Evolutionary conservation across 2,797 vertebrate genomes (phyloP), one percentile per base, ranked within the genome.

Genomic region (Brachyrhaphis roseni): DNA sequence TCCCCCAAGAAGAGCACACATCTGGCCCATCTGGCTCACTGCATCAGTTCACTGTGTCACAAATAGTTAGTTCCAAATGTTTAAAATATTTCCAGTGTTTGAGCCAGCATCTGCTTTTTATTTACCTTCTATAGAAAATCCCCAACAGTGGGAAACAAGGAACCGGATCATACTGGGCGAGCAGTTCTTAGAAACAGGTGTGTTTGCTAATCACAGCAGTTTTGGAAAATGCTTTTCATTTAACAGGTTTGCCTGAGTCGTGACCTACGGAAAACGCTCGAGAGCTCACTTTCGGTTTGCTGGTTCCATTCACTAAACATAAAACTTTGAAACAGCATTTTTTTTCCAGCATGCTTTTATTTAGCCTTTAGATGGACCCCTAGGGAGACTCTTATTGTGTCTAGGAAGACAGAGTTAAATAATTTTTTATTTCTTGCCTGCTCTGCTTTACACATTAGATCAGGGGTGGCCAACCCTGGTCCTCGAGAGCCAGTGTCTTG

Each of bases 51-150:
- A 78, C 75, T 34, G 68, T 87, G 93, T 94, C 94, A 91, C 82
- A 80, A 88, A 86, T 75, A 26, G 79, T 93, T 93, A 93, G 75
- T 85, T 84, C 86, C 73, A 77, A 84, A 85, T 59, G 62, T 87
- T 90, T 88, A 80, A 93, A 92, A 90, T 43, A 75, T 74, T 88
- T 89, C 87, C 90, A 90, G 86, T 86, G 84, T 78, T 78, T 82
- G 68, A 87, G 80, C 28, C 76, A n/a, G 86, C 95, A 95, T 94
- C 94, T 96, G 95, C 86, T 95, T 94, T 93, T 82, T 89, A 94
- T 95, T 91, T 73, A 89, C 62, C 84, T 36, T 57, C 82, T 78
- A 75, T 84, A 72, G 88, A 77, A 88, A 90, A 82, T 0, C 34
- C 20, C 68, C 26, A 39, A 80, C 73, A 41, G 1, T 6, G 70